A percentile compares a stretch with the other conserved stretches of the same genome.
Conservation (phyloP, 2,888 invertebrate genomes). For the Conus canariensis region DNA sequence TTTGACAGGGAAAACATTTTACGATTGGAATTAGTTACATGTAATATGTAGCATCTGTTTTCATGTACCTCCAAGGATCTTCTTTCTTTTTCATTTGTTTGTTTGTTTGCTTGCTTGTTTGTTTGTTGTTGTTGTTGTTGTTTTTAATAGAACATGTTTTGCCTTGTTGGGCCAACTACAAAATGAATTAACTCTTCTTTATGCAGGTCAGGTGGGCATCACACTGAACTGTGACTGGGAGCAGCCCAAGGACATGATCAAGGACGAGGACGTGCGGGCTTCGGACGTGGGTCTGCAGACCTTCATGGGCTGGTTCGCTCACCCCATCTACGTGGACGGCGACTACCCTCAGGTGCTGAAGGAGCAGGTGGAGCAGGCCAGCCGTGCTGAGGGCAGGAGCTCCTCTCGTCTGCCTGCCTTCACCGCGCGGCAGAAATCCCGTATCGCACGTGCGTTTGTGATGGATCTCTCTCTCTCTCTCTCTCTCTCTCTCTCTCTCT, state of each 20-base stretch:
- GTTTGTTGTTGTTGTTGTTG: no score
- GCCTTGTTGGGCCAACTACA: no score
- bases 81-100: no score
- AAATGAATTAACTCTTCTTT: no score
- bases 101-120: no score
- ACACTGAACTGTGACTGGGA: constrained; percentile 68
- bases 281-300: constrained; percentile 64
- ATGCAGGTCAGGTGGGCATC: constrained; percentile 58
- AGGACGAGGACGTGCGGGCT: constrained; percentile 63
- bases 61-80: no score
- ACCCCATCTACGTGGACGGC: constrained; percentile 74
- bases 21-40: no score
- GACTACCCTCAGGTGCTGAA: constrained; percentile 80
- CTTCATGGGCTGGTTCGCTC: constrained; percentile 74
- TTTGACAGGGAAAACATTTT: no score
- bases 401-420: constrained; percentile 73
- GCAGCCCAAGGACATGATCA: constrained; percentile 64
- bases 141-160: no score
- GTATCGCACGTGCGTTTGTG: constrained; percentile 65
- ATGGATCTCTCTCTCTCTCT: not conserved
- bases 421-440: constrained; percentile 67
- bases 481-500: not conserved
- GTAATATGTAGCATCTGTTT: no score
- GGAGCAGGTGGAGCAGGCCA: constrained; percentile 59
- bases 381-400: constrained; percentile 58